These are phyloP conservation scores for Fragum whitleyi DNA, from an alignment of 2,888 invertebrate genomes.

Conservation along the genomic window DNA sequence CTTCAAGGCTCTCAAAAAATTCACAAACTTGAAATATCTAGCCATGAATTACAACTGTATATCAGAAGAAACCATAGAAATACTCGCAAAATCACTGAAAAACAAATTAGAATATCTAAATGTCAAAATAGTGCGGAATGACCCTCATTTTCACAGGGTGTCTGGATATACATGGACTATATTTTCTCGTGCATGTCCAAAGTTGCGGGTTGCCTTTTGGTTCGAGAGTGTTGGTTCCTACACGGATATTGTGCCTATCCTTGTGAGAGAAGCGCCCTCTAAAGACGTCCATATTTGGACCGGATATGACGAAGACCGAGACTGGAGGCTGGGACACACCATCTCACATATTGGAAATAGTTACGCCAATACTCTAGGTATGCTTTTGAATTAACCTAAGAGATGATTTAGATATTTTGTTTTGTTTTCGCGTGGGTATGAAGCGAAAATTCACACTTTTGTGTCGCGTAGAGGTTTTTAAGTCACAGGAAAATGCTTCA, in stretches of 20 bases:
- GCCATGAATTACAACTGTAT: constrained; percentile 78
- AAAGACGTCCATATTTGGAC: constrained; percentile 78
- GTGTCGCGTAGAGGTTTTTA: background rate
- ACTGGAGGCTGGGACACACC: constrained; percentile 72
- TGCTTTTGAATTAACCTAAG: too few species aligned
- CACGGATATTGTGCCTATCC: constrained; percentile 68
- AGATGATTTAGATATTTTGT: too few species aligned
- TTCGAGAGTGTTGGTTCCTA: constrained; percentile 75
- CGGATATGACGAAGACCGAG: constrained; percentile 75
- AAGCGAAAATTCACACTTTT: background rate
- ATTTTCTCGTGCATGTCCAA: constrained; percentile 69
- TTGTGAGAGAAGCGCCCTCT: constrained; percentile 74
- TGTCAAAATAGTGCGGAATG: constrained; percentile 74
- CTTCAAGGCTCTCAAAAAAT: constrained; percentile 64
- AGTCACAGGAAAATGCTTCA: too few species aligned
- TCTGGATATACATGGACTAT: constrained; percentile 69
- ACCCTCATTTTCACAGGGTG: constrained; percentile 78
- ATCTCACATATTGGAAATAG: constrained; percentile 68
- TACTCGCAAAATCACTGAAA: constrained; percentile 66
- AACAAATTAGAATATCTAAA: constrained; percentile 71
- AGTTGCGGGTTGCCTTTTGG: constrained; percentile 73
- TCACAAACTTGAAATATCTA: constrained; percentile 72
- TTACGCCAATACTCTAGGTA: constrained; percentile 70
- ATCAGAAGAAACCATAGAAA: constrained; percentile 72
- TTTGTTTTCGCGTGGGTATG: too few species aligned